Percentiles rank a stretch among this genome's conserved stretches.
Evolutionary conservation across 2,113 vertebrate species (phyloP).

Genomic region (Sisor rabdophorus): DNA sequence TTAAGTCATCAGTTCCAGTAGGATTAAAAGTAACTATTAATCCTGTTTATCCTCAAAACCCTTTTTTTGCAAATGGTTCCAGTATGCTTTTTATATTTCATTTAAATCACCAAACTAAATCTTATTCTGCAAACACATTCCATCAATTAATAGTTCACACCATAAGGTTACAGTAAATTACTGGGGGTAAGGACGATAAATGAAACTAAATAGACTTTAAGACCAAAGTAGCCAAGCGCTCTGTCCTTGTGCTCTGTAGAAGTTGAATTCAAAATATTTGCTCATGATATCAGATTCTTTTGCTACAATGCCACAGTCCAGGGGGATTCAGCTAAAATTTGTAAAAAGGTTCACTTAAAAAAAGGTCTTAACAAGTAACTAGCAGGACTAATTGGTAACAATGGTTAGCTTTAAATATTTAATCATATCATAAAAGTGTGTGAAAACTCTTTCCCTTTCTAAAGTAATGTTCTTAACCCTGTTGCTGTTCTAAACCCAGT

Average conservation of each 20-base stretch:
- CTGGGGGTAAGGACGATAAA: not conserved
- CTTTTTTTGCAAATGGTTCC: not conserved
- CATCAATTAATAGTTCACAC: not conserved
- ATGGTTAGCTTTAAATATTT: not conserved
- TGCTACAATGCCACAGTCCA: not conserved
- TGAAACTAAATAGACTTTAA: too few species aligned
- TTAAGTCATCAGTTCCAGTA: not conserved
- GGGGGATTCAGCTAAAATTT: not conserved
- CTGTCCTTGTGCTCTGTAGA: not conserved
- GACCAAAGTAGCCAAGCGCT: not conserved
- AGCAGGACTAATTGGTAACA: not conserved
- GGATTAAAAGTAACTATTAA: not conserved
- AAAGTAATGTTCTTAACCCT: slow-evolving; percentile 10
- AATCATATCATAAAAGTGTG: slow-evolving; percentile 10
- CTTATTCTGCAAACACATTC: not conserved
- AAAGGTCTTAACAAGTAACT: not conserved
- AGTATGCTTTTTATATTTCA: not conserved
- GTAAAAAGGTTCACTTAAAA: slow-evolving; percentile 1
- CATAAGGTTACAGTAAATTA: not conserved
- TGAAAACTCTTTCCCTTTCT: slow-evolving; percentile 4
- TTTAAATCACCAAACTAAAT: not conserved
- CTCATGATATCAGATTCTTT: not conserved
- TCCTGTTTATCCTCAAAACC: not conserved
- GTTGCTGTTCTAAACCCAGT: too few species aligned
- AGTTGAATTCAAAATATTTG: not conserved